These are phyloP conservation scores for Xerus rutilus DNA, from an alignment of 2,797 vertebrate species.

Conservation along the genomic window DNA sequence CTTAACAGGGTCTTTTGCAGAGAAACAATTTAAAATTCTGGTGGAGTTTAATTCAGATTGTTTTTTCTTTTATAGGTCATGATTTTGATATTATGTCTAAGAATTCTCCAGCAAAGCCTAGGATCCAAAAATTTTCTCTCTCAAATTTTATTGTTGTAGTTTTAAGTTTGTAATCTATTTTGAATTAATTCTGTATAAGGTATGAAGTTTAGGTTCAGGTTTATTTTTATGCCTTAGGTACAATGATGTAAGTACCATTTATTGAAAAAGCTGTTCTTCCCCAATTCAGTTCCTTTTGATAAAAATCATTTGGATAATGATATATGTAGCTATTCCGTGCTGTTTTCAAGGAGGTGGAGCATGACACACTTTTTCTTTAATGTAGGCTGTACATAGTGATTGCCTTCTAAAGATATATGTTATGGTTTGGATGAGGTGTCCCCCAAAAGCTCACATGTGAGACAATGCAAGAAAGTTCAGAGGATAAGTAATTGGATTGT, in stretches of 20 bases:
- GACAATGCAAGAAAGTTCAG: no score
- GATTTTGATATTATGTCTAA: neutral
- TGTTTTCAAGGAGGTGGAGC: neutral
- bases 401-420: neutral
- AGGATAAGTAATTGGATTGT: no score
- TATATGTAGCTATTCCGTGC: neutral
- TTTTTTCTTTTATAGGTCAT: neutral
- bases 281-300: neutral
- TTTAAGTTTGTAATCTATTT: neutral
- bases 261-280: neutral
- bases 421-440: no score
- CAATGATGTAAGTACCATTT: neutral
- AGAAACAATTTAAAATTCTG: neutral
- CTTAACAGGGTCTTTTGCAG: neutral
- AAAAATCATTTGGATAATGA: neutral
- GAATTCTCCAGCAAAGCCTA: neutral
- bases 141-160: neutral
- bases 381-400: neutral
- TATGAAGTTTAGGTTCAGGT: neutral
- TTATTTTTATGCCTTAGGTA: neutral
- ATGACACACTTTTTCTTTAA: neutral
- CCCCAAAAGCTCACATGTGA: no score
- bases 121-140: neutral
- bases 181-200: neutral
- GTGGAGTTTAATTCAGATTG: neutral